Conservation (phyloP, 2,797 vertebrate genomes). For the Molossus molossus region DNA sequence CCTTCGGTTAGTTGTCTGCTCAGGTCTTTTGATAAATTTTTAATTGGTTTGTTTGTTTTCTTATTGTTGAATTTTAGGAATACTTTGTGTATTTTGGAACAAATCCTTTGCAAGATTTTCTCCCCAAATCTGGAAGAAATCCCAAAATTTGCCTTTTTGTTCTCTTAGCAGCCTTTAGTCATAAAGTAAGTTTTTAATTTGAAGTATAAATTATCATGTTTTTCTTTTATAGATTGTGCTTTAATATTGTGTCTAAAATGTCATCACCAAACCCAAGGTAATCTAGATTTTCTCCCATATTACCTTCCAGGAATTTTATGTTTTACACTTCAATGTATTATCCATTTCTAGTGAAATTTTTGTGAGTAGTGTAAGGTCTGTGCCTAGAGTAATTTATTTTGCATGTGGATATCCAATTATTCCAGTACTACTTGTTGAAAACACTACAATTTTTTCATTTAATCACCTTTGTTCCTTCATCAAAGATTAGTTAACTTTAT, state of each 20-base stretch:
- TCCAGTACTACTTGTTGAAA: background rate
- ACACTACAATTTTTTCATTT: background rate
- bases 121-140: background rate
- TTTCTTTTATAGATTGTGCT: background rate
- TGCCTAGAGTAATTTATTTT: background rate
- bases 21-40: background rate
- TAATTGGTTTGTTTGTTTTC: background rate
- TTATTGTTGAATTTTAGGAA: background rate
- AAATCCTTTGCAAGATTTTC: background rate
- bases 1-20: background rate
- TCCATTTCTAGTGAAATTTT: background rate
- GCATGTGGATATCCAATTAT: background rate
- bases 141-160: background rate
- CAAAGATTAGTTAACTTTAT: background rate
- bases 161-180: background rate
- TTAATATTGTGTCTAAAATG: background rate
- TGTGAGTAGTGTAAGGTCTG: background rate
- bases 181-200: background rate
- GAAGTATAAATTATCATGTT: background rate
- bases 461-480: background rate
- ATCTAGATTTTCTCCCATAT: background rate
- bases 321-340: background rate
- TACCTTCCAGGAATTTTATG: background rate
- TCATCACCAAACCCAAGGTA: background rate
- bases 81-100: background rate